Evolutionary conservation across 2,888 invertebrate species (phyloP), one percentile per base, ranked within the genome.

Genomic region (Drosophila austrosaltans): DNA sequence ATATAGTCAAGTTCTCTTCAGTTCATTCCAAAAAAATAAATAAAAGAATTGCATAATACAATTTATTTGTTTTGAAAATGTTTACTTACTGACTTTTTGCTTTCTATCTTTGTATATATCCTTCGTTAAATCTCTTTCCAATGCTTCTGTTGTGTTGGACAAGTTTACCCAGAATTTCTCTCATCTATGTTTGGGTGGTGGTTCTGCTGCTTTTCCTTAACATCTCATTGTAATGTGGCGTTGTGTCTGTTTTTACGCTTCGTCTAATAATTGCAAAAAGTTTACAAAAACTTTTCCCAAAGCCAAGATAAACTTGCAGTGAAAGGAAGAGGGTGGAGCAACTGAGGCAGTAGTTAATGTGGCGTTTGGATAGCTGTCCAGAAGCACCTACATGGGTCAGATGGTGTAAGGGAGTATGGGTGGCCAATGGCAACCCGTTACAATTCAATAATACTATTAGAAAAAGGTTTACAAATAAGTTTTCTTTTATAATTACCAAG

Each of bases 11-110:
- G 40, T 40, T n/a, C 36, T 36, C 10, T 36, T 36, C 36, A 8
- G 10, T 22, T 7, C 22, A 6, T 40, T 5, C 25, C 12, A 25
- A 40, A 25, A 39, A 44, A 60, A 53, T 22, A 36, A 36, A 22
- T 58, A 64, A 61, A 60, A 48, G 57, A 40, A 58, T 74, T 69
- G 66, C 69, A 71, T 73, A 69, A 65, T 66, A 44, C 61, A 57
- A 69, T 80, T 86, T 78, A 72, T 79, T 72, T 69, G 62, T 72
- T 75, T 57, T 72, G 68, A 65, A 69, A 72, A 71, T 68, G 74
- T 74, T 76, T 69, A 48, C 42, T 36, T 25, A 48, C 10, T 40
- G 66, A 39, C 66, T 71, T 63, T 63, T 39, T 62, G 42, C 36
- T 58, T 53, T 36, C 16, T 16, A 5, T 10, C 12, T 53, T 48